Evolutionary conservation across 2,888 invertebrate species (phyloP), one percentile per base, ranked within the genome.

Genomic region (Harpalus rubripes): DNA sequence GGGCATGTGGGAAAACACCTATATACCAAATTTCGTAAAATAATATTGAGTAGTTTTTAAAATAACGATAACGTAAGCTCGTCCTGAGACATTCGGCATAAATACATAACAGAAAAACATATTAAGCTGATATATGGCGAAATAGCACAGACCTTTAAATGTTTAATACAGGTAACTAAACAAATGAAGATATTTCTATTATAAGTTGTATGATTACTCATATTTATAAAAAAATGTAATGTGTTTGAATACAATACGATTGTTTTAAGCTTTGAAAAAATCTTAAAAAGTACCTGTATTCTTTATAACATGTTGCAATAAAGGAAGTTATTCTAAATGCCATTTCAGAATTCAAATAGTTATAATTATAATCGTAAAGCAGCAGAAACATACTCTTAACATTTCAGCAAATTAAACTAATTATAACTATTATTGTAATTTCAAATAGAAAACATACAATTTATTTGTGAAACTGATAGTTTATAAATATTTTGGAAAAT

Each of bases 261-360:
- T 44, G 10, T 44, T 65, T n/a, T 65, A 26, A 65, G 65, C 22
- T 65, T 26, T 65, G 16, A n/a, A 12, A 58, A 65, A 63, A 1
- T 68, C 32, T 68, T 32, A 15, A 15, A 15, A 68, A 41, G 41
- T 39, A 68, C 15, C 22, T 18, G 22, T 26, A 7, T n/a, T 32
- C 7, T 65, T 26, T 12, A 26, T 32, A 68, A 39, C n/a, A 68
- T 68, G 68, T 68, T 68, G 68, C n/a, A 68, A 68, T 68, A 12
- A 68, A 68, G 68, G 68, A 68, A 68, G 68, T 68, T 39, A 68
- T 68, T 68, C 32, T 68, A 68, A 68, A 68, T 68, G 39, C n/a
- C 26, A 68, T 68, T 39, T n/a, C 68, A 68, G 26, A 68, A 39
- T 68, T 68, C 39, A 68, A 68, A 68, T 68, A 39, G n/a, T 68